Base-by-base conservation (phyloP, 2,888 invertebrate species). In the Agonopterix arenella region DNA sequence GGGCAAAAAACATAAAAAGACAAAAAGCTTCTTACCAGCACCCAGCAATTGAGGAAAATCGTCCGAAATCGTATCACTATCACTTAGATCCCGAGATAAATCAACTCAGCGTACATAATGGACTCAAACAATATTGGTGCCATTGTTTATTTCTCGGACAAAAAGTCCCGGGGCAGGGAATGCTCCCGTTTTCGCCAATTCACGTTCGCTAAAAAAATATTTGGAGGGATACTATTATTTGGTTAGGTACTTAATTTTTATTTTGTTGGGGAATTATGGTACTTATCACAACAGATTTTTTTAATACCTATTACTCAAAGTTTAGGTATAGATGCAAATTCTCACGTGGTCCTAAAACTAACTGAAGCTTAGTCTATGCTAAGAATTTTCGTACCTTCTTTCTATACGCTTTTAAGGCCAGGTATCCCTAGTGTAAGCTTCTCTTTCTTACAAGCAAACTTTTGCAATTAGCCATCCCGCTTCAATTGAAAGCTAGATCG, bases 121-220 rank as follows among this genome's bases (percentile, higher is more conserved):
- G 73, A 66, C 66, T 64, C 71, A 70, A 75, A 74, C 75, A 68
- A 74, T 75, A 68, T 68, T 61, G 56, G 58, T 58, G 58, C 58
- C 63, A 69, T 59, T 60, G 57, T 61, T 60, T 61, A 55, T 59
- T 55, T 49, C 45, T 44, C 43, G 47, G 45, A 52, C 52, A 53
- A 54, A 52, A 57, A 55, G 50, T 52, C 49, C 48, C 45, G 9
- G 50, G 47, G 40, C 40, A 7, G 44, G 48, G 49, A 48, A 48
- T 46, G 47, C 18, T 51, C 51, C 36, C 28, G 28, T 28, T 28
- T 28, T 28, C 28, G 28, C 28, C 28, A 28, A 28, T 28, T 40
- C 40, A 40, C 40, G 40, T n/a, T 11, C 40, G 10, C 11, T 40
- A 40, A 40, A 10, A 10, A n/a, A 40, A 40, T n/a, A 40, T 40